Percentiles rank a stretch among this genome's conserved stretches.
These are phyloP conservation scores for Cordilura impudica DNA, from an alignment of 2,888 invertebrate genomes.

Conservation along the genomic window DNA sequence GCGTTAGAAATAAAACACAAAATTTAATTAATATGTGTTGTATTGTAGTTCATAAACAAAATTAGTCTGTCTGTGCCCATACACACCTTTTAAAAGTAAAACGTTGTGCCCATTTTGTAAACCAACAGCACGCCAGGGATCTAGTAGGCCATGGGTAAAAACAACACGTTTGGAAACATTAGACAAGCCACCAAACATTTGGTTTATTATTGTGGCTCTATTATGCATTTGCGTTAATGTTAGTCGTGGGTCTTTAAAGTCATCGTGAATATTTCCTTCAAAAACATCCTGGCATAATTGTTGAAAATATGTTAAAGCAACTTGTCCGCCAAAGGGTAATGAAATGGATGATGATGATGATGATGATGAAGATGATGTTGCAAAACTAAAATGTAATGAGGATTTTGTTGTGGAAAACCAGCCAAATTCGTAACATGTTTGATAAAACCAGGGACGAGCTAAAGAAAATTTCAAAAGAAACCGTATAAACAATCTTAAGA, in stretches of 20 bases:
- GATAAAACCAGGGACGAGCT: conserved; percentile 83
- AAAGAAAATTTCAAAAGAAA: conserved; percentile 68
- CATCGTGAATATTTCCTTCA: conserved; percentile 25
- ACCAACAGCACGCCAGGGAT: conserved; percentile 80
- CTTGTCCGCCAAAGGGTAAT: conserved; percentile 67
- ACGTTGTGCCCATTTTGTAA: conserved; percentile 71
- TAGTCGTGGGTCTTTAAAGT: conserved; percentile 2
- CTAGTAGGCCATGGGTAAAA: conserved; percentile 80
- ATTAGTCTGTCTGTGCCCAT: not conserved
- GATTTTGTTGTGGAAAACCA: conserved; percentile 86
- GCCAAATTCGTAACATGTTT: conserved; percentile 91
- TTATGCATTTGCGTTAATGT: conserved; percentile 35
- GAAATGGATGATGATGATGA: not conserved
- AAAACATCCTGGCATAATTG: conserved; percentile 70
- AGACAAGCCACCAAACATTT: conserved; percentile 78
- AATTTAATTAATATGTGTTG: conserved; percentile 38
- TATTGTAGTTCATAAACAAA: too few species aligned
- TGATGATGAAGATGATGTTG: not conserved
- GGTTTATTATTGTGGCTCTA: conserved; percentile 75
- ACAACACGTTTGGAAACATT: conserved; percentile 75
- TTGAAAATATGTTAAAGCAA: conserved; percentile 70
- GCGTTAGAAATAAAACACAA: not conserved
- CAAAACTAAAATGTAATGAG: conserved; percentile 78
- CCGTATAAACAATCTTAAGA: not conserved
- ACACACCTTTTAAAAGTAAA: conserved; percentile 69